phyloP scores from a whole-genome alignment of 2,888 invertebrate genomes.

The Matsumyia berberina region DNA sequence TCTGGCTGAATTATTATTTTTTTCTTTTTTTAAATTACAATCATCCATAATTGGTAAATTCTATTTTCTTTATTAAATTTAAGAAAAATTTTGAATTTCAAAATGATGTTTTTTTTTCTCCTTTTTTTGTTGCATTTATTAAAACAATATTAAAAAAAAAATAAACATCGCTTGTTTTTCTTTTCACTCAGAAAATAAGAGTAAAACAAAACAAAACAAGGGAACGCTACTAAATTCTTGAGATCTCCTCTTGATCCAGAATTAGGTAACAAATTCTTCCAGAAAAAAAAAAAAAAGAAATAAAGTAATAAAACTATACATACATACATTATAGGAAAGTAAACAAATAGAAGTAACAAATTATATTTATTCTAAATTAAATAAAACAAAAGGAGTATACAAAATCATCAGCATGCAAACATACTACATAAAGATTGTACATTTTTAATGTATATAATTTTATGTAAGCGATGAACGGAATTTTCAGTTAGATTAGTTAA shows the following conservation, averaged over 20 bases:
- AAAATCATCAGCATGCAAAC: constrained; percentile 58
- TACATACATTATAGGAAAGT: constrained; percentile 68
- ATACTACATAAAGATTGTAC: constrained; percentile 65
- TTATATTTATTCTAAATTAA: constrained; percentile 76
- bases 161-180: constrained; percentile 54
- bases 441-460: constrained; percentile 68
- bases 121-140: constrained; percentile 73
- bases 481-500: constrained; percentile 68
- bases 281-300: constrained; percentile 44
- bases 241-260: constrained; percentile 47
- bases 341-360: constrained; percentile 75
- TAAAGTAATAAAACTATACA: constrained; percentile 33
- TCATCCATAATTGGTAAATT: constrained; percentile 50
- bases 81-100: constrained; percentile 73
- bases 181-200: constrained; percentile 40
- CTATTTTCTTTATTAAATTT: constrained; percentile 74
- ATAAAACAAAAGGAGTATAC: constrained; percentile 79
- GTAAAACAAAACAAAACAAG: constrained; percentile 45
- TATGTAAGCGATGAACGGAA: constrained; percentile 58
- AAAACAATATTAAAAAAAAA: constrained; percentile 56
- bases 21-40: constrained; percentile 6
- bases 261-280: constrained; percentile 65
- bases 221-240: constrained; percentile 62
- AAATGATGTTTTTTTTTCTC: constrained; percentile 45
- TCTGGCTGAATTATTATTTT: constrained; percentile 42